A percentile compares a stretch with the other conserved stretches of the same genome.
Evolutionary conservation across 2,888 invertebrate genomes (phyloP).

Genomic region (Agrochola litura): DNA sequence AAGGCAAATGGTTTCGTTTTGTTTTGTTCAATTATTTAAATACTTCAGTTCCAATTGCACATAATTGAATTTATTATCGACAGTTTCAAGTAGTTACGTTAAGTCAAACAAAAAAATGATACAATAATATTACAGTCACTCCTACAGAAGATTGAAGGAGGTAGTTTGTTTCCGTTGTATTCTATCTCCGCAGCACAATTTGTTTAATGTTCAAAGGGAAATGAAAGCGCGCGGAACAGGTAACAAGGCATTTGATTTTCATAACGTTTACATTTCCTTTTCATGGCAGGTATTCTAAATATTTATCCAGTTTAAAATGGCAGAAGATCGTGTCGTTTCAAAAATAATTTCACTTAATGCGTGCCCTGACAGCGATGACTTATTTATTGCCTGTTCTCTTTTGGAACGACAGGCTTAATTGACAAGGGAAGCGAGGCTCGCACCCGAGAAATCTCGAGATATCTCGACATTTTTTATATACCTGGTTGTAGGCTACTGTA

Average conservation of each 20-base stretch:
- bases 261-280: conserved; percentile 27
- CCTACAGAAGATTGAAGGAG: conserved; percentile 17
- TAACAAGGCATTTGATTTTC: conserved; percentile 30
- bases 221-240: conserved; percentile 21
- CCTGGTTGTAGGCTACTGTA: background rate
- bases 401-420: conserved; percentile 66
- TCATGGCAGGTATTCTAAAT: conserved; percentile 4
- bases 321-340: conserved; percentile 6
- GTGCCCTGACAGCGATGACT: conserved; percentile 46
- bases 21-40: background rate
- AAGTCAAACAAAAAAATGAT: background rate
- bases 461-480: conserved; percentile 31
- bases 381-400: conserved; percentile 58
- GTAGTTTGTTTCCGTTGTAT: conserved; percentile 24
- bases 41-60: background rate
- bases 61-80: background rate
- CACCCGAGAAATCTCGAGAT: conserved; percentile 39
- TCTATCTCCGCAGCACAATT: conserved; percentile 20
- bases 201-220: conserved; percentile 23
- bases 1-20: background rate
- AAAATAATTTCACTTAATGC: conserved; percentile 46
- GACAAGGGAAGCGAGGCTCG: conserved; percentile 58
- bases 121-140: background rate
- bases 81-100: background rate
- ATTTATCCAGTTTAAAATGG: conserved; percentile 30